phyloP scores from a whole-genome alignment of 1,140 invertebrate genomes.

The Lucilia sericata region DNA sequence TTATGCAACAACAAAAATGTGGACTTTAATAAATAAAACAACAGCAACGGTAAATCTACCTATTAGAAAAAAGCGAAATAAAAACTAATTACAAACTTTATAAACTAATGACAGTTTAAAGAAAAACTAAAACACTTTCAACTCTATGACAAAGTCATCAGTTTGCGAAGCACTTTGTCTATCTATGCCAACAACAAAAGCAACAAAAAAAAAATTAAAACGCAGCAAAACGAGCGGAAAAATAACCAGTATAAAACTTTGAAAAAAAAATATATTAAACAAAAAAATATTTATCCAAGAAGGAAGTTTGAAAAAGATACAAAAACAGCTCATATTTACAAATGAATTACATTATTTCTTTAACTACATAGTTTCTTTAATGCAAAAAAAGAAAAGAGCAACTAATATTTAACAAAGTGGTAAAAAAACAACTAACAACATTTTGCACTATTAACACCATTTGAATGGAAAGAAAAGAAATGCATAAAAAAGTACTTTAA shows the following conservation, averaged over 20 bases:
- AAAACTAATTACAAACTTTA: conserved; percentile 12
- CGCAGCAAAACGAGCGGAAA: neutral
- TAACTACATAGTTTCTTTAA: neutral
- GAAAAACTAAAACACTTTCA: neutral
- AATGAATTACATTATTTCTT: neutral
- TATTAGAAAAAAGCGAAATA: too few species aligned
- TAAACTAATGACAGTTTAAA: neutral
- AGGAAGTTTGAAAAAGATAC: neutral
- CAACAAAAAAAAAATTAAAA: neutral
- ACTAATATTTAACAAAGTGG: neutral
- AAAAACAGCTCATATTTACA: neutral
- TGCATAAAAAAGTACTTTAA: neutral
- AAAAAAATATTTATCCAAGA: neutral
- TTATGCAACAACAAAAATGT: too few species aligned
- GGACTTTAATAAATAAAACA: too few species aligned
- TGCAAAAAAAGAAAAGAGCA: neutral
- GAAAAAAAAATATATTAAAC: neutral
- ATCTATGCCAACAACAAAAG: too few species aligned
- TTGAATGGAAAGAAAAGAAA: neutral
- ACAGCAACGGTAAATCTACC: too few species aligned
- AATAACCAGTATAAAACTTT: neutral
- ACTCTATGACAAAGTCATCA: neutral
- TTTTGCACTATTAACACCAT: conserved; percentile 39
- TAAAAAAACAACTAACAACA: neutral
- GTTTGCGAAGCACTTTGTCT: too few species aligned